Evolutionary conservation across 2,888 invertebrate species (phyloP).

Genomic region (Andrena marginata): DNA sequence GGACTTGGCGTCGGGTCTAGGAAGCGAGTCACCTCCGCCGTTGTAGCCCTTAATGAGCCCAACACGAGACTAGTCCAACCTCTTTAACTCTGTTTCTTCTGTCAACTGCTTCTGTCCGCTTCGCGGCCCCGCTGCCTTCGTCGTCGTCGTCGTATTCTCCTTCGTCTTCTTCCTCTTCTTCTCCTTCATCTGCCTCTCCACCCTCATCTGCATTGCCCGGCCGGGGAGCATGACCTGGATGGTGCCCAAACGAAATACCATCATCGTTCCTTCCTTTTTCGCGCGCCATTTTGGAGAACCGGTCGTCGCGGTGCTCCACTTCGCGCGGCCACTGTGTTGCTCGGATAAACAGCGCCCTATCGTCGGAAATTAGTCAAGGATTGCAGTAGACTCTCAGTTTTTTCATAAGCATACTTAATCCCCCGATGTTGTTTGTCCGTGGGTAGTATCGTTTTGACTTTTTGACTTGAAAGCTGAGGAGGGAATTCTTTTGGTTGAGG

Average conservation of each 20-base stretch:
- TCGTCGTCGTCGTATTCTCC: constrained; percentile 47
- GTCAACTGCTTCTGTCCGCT: constrained; percentile 73
- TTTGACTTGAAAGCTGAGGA: too few relatives aligned
- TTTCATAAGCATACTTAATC: too few relatives aligned
- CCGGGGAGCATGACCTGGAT: constrained; percentile 81
- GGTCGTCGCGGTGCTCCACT: constrained; percentile 67
- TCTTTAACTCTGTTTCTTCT: constrained; percentile 75
- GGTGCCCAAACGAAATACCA: constrained; percentile 80
- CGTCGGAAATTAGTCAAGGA: constrained; percentile 40
- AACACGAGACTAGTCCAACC: constrained; percentile 70
- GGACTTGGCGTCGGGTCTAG: constrained; percentile 80
- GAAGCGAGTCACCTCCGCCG: constrained; percentile 74
- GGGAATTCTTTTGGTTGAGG: too few relatives aligned
- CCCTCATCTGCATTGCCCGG: constrained; percentile 64
- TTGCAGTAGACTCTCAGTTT: not conserved
- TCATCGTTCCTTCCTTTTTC: constrained; percentile 67
- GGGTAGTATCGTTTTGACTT: too few relatives aligned
- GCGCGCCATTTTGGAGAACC: constrained; percentile 72
- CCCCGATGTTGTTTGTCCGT: too few relatives aligned
- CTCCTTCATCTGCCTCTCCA: constrained; percentile 50
- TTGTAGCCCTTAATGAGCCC: constrained; percentile 83
- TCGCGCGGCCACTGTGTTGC: constrained; percentile 27
- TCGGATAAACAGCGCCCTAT: constrained; percentile 39
- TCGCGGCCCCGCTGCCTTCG: constrained; percentile 61
- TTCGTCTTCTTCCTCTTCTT: constrained; percentile 48